A percentile compares a stretch with the other conserved stretches of the same genome.
Conservation (phyloP, 2,888 invertebrate species). For the Acanthosepion esculentum region DNA sequence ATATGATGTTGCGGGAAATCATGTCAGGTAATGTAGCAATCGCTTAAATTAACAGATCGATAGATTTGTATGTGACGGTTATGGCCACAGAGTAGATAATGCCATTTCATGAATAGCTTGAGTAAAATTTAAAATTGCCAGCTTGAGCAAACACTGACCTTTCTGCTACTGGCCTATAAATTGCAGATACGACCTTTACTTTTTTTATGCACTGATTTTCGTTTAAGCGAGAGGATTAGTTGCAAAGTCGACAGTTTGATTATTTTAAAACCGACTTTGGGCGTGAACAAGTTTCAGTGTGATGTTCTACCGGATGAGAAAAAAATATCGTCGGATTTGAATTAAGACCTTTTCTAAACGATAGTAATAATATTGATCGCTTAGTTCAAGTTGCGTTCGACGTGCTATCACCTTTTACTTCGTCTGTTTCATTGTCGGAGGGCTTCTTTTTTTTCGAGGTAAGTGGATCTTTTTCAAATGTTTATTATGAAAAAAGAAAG, state of each 20-base stretch:
- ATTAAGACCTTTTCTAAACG: not conserved
- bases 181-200: not conserved
- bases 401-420: not conserved
- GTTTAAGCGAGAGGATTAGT: not conserved
- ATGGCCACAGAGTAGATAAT: no score
- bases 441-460: not conserved
- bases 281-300: not conserved
- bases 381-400: slow-evolving; percentile 5
- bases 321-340: not conserved
- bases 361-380: not conserved
- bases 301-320: not conserved
- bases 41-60: no score
- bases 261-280: not conserved
- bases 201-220: not conserved
- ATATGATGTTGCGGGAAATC: no score
- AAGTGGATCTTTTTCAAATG: not conserved
- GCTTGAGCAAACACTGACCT: no score
- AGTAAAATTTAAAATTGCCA: no score
- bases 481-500: no score
- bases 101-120: no score
- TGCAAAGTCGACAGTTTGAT: not conserved
- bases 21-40: no score
- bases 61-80: no score
- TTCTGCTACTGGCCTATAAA: not conserved
- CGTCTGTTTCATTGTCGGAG: not conserved